Base-by-base conservation (phyloP, 2,888 invertebrate species). In the Helobdella robusta region DNA sequence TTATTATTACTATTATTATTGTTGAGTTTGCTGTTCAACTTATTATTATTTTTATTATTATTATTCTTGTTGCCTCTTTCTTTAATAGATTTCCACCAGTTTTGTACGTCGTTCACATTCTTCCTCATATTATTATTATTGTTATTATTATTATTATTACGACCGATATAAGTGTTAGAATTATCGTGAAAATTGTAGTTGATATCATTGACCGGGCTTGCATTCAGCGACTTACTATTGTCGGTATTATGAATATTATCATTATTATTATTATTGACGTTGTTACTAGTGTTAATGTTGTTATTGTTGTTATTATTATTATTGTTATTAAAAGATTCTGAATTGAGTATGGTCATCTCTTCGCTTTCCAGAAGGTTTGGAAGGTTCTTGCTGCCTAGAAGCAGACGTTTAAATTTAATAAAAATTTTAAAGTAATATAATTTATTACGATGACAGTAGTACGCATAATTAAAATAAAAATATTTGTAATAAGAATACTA, bases 281-380 rank as follows among this genome's bases (percentile, higher is more conserved):
- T n/a, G n/a, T n/a, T n/a, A n/a, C n/a, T n/a, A n/a, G n/a, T n/a
- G n/a, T n/a, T n/a, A n/a, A n/a, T n/a, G n/a, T n/a, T n/a, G n/a
- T n/a, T n/a, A n/a, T n/a, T n/a, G n/a, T n/a, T n/a, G n/a, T n/a
- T n/a, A n/a, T n/a, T n/a, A 18, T 25, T 28, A 18, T 56, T 32
- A 8, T 11, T 11, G 56, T n/a, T 6, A 25, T 30, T 56, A 32
- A n/a, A n/a, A 5, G 32, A 5, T 6, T 56, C 56, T n/a, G 56
- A 1, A 6, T 56, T 28, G 23, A 30, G 28, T n/a, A 56, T 5
- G 25, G 20, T 30, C 34, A 68, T 64, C 69, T 73, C 71, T 65
- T 69, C 68, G 69, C 81, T 82, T 82, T 82, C 87, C 82, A 73
- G 85, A 77, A 59, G 85, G 81, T 76, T 86, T 82, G 75, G 74